Percentiles rank a stretch among this genome's conserved stretches.
Conservation (phyloP, 2,113 vertebrate genomes). For the Atlantisia rogersi region DNA sequence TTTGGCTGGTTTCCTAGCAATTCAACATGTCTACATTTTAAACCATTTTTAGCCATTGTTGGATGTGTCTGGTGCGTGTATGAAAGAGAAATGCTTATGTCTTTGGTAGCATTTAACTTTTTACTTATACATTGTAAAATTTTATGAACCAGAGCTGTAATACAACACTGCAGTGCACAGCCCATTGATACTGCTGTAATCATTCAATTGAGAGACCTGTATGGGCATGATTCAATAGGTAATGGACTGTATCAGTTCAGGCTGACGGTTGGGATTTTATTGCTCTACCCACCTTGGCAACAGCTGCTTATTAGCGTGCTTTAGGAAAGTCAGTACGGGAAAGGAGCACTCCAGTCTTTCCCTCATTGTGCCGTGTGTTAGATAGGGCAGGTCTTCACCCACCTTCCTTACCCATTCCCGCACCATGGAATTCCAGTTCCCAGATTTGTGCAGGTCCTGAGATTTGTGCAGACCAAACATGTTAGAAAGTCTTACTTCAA, state of each 20-base stretch:
- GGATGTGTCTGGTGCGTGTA: neutral
- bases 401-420: neutral
- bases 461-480: neutral
- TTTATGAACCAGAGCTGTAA: slow-evolving; percentile 59
- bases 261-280: slow-evolving; percentile 21
- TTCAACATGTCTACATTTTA: neutral
- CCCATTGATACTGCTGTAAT: slow-evolving; percentile 3
- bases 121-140: slow-evolving; percentile 54
- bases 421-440: neutral
- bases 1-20: slow-evolving; percentile 5
- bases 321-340: neutral
- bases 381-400: neutral
- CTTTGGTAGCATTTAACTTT: slow-evolving; percentile 39
- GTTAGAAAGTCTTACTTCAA: neutral
- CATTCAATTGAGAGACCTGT: slow-evolving; percentile 2
- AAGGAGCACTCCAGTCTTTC: neutral
- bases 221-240: slow-evolving; percentile 28
- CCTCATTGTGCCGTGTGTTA: neutral
- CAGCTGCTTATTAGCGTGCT: slow-evolving; percentile 31
- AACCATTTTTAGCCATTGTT: neutral
- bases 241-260: slow-evolving; percentile 68
- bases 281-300: neutral
- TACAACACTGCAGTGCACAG: slow-evolving; percentile 35
- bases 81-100: slow-evolving; percentile 12
- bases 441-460: neutral